Percentiles rank a stretch among this genome's conserved stretches.
phyloP scores from a whole-genome alignment of 2,888 invertebrate genomes.

The Mesorhabditis belari region DNA sequence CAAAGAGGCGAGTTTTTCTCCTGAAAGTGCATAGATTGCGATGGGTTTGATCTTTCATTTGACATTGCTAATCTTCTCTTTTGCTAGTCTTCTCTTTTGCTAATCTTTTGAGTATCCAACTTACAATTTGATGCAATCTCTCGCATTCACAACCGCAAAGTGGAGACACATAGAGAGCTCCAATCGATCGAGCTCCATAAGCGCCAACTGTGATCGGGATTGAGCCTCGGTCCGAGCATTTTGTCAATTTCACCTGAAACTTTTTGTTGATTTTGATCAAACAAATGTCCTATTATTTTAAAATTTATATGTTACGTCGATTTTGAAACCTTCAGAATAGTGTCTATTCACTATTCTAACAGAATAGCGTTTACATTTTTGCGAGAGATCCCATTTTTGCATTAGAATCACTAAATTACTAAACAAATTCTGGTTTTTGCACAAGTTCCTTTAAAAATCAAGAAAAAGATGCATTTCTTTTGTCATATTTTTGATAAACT shows the following conservation, averaged over 20 bases:
- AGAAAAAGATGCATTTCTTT: too few species aligned
- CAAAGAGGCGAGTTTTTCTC: constrained; percentile 40
- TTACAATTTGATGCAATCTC: constrained; percentile 20
- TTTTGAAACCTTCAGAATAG: constrained; percentile 1
- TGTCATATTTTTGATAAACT: too few species aligned
- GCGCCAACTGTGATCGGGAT: constrained; percentile 47
- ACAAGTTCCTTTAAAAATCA: too few species aligned
- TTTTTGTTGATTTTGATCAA: too few species aligned
- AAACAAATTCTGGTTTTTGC: too few species aligned
- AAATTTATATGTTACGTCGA: constrained; percentile 1
- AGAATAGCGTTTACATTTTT: not conserved
- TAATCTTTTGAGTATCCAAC: not conserved
- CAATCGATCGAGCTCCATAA: constrained; percentile 34
- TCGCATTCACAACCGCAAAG: constrained; percentile 52
- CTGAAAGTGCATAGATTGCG: constrained; percentile 18
- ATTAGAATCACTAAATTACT: too few species aligned
- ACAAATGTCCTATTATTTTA: too few species aligned
- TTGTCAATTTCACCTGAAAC: constrained; percentile 26
- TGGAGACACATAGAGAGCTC: constrained; percentile 38
- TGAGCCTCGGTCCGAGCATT: constrained; percentile 36
- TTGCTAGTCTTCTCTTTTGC: constrained; percentile 2
- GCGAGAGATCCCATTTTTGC: too few species aligned
- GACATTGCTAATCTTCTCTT: not conserved
- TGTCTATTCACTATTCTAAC: not conserved
- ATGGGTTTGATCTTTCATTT: not conserved